Evolutionary conservation across 1,140 invertebrate species (phyloP), one percentile per base, ranked within the genome.

Genomic region (Drosophila kurseongensis): DNA sequence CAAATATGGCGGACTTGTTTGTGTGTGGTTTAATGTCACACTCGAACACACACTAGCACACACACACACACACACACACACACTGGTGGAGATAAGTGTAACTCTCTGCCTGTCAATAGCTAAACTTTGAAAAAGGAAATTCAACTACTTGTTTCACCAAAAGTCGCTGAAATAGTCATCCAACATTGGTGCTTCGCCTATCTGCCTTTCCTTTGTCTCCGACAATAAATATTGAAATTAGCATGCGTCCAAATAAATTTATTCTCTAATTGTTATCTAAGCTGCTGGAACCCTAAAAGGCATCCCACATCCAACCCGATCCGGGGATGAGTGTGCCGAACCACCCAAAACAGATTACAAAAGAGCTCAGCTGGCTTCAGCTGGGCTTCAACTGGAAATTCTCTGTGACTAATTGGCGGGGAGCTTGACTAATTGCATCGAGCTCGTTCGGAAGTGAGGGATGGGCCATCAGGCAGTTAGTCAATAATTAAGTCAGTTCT

Each of bases 121-220:
- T 78, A 56, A 75, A 78, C 71, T 81, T 86, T 88, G 48, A 75
- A 84, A 80, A 89, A 89, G 84, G 84, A 84, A 89, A 89, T 80
- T 80, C 84, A 80, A 89, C 85, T 89, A 90, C 77, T 89, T 90
- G 84, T 90, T 84, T 90, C 69, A 78, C 84, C 80, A 89, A 89
- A 89, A 75, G 38, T 54, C 52, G 71, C 40, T 55, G 55, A 78
- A 86, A 88, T 75, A 86, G 72, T 89, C 83, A 83, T 57, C 63
- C 79, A 85, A 75, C 52, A 58, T 60, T 14, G 65, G 44, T 44
- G 65, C 50, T 69, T 52, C 51, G 38, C 63, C 63, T 47, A 41
- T 74, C 77, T 60, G 73, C 38, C 58, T 54, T 73, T 73, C 56
- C 66, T 57, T 78, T 82, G 55, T 68, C 47, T 74, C 59, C 14